A percentile compares a stretch with the other conserved stretches of the same genome.
These are phyloP conservation scores for Platyrinchus mystaceus DNA, from an alignment of 2,797 vertebrate species.

Conservation along the genomic window DNA sequence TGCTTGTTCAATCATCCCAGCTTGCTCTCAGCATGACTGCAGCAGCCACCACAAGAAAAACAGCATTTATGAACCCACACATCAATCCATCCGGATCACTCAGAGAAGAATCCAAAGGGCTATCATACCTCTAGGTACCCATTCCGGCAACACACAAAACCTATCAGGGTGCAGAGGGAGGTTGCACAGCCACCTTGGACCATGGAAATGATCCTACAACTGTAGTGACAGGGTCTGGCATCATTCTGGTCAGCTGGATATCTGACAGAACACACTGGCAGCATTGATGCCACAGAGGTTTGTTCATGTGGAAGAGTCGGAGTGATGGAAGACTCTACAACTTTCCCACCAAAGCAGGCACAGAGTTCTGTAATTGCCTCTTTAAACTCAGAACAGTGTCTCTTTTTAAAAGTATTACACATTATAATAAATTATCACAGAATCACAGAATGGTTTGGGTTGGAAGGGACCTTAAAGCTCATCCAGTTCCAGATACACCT, in stretches of 20 bases:
- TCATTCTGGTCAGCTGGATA: rapidly evolving
- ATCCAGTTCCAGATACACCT: background rate
- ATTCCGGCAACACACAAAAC: background rate
- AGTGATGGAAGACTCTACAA: background rate
- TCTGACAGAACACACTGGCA: rapidly evolving
- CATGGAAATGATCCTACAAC: background rate
- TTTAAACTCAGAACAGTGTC: background rate
- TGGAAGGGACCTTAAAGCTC: background rate
- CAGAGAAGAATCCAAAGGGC: background rate
- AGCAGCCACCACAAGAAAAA: background rate
- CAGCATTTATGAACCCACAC: background rate
- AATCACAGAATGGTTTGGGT: background rate
- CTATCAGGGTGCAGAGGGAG: background rate
- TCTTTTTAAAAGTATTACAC: background rate
- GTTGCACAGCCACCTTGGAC: rapidly evolving
- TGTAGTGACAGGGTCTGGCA: background rate
- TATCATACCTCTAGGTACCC: background rate
- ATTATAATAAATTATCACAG: background rate
- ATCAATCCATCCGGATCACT: background rate
- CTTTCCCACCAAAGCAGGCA: background rate
- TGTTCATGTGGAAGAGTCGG: background rate
- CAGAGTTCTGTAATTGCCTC: background rate
- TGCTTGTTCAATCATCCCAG: background rate
- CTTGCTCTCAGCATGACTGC: background rate
- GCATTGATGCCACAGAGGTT: background rate